These are phyloP conservation scores for Steinernema scapterisci DNA, from an alignment of 2,888 invertebrate genomes.

Conservation along the genomic window DNA sequence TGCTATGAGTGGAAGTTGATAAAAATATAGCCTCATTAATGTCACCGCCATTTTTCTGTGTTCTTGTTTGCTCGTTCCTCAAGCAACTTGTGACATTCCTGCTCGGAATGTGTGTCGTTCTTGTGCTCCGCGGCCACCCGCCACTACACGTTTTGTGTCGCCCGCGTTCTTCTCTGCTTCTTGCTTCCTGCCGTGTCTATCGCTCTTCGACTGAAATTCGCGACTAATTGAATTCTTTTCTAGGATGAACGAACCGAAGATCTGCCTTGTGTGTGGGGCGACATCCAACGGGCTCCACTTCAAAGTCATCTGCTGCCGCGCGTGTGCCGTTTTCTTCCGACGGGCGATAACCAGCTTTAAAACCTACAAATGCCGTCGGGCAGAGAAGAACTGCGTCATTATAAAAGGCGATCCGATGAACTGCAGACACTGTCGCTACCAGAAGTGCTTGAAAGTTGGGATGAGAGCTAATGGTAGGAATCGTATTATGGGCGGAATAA, in stretches of 20 bases:
- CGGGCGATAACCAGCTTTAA: not conserved
- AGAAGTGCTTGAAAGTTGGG: not conserved
- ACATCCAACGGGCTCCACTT: conserved; percentile 31
- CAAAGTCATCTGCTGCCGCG: conserved; percentile 32
- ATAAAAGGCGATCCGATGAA: not conserved
- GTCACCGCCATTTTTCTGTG: too few relatives aligned
- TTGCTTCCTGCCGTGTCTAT: too few relatives aligned
- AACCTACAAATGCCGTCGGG: not conserved
- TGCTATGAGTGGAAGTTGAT: not conserved
- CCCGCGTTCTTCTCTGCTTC: too few relatives aligned
- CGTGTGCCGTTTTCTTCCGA: conserved; percentile 35
- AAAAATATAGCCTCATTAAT: too few relatives aligned
- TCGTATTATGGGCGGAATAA: not conserved
- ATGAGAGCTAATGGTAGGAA: not conserved
- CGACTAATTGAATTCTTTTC: too few relatives aligned
- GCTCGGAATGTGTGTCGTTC: too few relatives aligned
- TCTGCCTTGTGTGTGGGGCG: conserved; percentile 33
- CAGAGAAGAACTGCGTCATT: not conserved
- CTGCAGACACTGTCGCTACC: not conserved
- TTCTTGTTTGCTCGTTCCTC: too few relatives aligned
- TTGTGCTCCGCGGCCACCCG: too few relatives aligned
- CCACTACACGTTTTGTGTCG: too few relatives aligned
- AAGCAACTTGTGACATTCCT: too few relatives aligned
- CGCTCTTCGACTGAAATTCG: too few relatives aligned
- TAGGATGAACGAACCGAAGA: not conserved